Evolutionary conservation across 2,797 vertebrate species (phyloP), one percentile per base, ranked within the genome.

Genomic region (Hephaestus fuliginosus): DNA sequence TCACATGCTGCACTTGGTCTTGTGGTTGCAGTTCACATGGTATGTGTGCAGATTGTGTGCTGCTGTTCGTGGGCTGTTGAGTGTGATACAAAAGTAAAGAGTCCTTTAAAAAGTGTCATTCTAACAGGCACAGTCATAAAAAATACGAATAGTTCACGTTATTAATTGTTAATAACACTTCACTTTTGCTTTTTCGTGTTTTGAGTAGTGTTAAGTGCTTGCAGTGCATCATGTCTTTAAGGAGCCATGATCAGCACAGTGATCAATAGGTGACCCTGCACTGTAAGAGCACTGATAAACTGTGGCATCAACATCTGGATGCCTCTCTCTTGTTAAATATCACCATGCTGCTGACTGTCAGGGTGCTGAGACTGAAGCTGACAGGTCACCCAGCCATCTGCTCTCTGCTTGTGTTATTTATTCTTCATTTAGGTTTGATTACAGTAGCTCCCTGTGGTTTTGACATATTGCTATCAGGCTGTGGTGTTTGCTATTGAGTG

Each of bases 401-500:
- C 60, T 43, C 3, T 17, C 66, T 73, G 49, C 30, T 53, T 30
- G 39, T 52, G 48, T 30, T 28, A 66, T 71, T 57, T 63, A 46
- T 55, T 77, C 63, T 71, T 60, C 44, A 52, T 78, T 79, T 43
- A 55, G 22, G 41, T 78, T 56, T 69, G 80, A 84, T 88, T 57
- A 71, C 73, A 70, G 41, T 49, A 56, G 22, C 55, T 58, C 57
- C 76, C 67, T 83, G 67, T n/a, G 56, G 48, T 85, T 39, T 74
- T 83, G 82, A 80, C 77, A 72, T 80, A 62, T 82, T 83, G 61
- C 58, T 76, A 63, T 76, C 73, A 70, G 49, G 52, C 44, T 65
- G n/a, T 52, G 70, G 56, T 88, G 86, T 89, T 91, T 90, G 85
- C 86, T 69, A 20, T 86, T 57, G 62, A 76, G 76, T 78, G 86